Evolutionary conservation across 2,797 vertebrate genomes (phyloP), one percentile per base, ranked within the genome.

Genomic region (Ctenopoma multispine): DNA sequence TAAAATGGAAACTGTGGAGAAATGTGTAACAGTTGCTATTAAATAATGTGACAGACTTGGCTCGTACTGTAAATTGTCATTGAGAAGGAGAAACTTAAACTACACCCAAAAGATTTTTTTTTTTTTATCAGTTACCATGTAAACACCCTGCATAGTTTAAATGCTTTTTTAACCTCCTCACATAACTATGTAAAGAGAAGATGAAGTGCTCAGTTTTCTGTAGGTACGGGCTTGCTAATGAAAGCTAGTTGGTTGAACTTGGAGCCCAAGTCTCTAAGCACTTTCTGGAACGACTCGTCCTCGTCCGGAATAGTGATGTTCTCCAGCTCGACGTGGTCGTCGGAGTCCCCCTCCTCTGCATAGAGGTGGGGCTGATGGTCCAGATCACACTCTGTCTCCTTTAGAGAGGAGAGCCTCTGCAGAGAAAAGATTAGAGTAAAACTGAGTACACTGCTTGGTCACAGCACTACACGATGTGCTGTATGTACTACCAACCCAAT

Each of bases 21-120:
- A 54, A 60, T 67, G 57, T 78, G 53, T 74, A 71, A 79, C 63
- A 53, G 73, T 81, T 86, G 69, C 80, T 77, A 89, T 83, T 91
- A 91, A 92, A 91, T 81, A 66, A 72, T 76, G 46, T 57, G 23
- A 70, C 24, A 14, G 5, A 60, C 2, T n/a, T 63, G 12, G 0
- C 7, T 60, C 12, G 7, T 54, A 18, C 3, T 54, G 7, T 20
- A 11, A 20, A 20, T 47, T 43, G 12, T 61, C 17, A 18, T 3
- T 13, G 11, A 13, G 10, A 11, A 15, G 12, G 44, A 7, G 7
- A 57, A 62, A 36, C 10, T 1, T 18, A 9, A 7, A 18, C 18
- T 43, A 9, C 12, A 36, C 29, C 15, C 1, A 23, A 61, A n/a
- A 36, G 2, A 2, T 0, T 20, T 15, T n/a, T 1, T 29, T 29